Evolutionary conservation across 2,888 invertebrate species (phyloP), one percentile per base, ranked within the genome.

Genomic region (Orchesellides sinensis): DNA sequence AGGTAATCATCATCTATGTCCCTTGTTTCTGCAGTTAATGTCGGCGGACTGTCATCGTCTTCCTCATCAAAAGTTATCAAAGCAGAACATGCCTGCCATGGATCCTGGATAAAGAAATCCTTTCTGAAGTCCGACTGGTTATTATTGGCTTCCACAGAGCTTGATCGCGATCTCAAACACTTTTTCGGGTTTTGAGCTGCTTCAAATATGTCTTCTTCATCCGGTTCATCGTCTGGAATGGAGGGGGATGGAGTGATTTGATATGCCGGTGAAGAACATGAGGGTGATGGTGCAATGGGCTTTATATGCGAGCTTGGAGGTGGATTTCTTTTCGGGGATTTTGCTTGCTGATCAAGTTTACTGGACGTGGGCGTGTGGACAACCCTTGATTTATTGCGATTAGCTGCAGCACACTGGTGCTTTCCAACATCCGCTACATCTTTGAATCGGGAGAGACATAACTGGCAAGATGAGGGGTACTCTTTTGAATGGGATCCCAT

Each of bases 361-460:
- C n/a, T n/a, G n/a, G n/a, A n/a, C n/a, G n/a, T n/a, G n/a, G n/a
- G n/a, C n/a, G n/a, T n/a, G n/a, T n/a, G n/a, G n/a, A n/a, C n/a
- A n/a, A n/a, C n/a, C n/a, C 61, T 61, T 1, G 17, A 17, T 32
- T 35, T 40, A 21, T 32, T 40, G 21, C 35, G 47, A 6, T 2
- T 29, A 14, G 27, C 25, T 2, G 35, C 49, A 14, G 17, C 27
- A n/a, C 27, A 49, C 14, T 21, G 23, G 47, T 86, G 86, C 10
- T 14, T 66, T 3, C 69, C 84, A 5, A 86, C 63, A 10, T 85
- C 83, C 32, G 68, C 61, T 40, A 66, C 25, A 47, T 49, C 78
- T 27, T 59, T 12, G 40, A 85, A 86, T 3, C 85, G 80, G 2
- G 74, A 73, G 8, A 78, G 56, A 49, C 86, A 86, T 0, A 86